Base-by-base conservation (phyloP, 2,113 vertebrate species). In the Daboia siamensis region DNA sequence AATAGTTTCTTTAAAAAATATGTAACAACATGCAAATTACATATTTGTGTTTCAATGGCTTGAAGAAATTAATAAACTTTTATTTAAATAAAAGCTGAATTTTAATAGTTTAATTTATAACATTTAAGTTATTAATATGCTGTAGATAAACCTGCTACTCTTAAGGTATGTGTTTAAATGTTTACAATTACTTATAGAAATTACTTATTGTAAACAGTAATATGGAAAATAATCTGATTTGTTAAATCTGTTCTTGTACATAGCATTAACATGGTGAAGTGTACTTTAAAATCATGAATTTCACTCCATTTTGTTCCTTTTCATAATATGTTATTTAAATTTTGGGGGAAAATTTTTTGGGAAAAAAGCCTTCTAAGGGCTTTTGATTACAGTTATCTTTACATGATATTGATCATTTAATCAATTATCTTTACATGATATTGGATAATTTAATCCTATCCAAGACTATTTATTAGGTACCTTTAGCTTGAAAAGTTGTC, bases 401-500 rank as follows among this genome's bases (percentile, higher is more conserved):
- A 91, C 85, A 80, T 95, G 91, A 95, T 95, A 94, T 93, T 96
- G 7, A 46, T 46, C 44, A 86, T 26, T 54, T 84, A 24, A n/a
- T 6, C 29, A 8, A 69, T 51, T 20, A 51, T 46, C 3, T 33
- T 92, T 91, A 91, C 80, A 84, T 95, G 91, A 95, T 95, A 94
- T 92, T 96, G 7, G 6, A 90, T 87, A 89, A 84, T 44, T 94
- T 95, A 87, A 39, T 95, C 95, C 86, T 88, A 87, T 93, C 96
- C 89, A 89, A 44, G 24, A 29, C 46, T 26, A 39, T 46, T 95
- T 96, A 91, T 87, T 90, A 87, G 95, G 92, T 88, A 96, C 86
- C 90, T 94, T 91, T 95, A 94, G 90, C 91, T 94, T 94, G 93
- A 39, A 61, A 95, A 94, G 56, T 89, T 93, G 95, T 94, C 94